Percentiles rank a stretch among this genome's conserved stretches.
Evolutionary conservation across 2,888 invertebrate genomes (phyloP).

Genomic region (Tillus elongatus): DNA sequence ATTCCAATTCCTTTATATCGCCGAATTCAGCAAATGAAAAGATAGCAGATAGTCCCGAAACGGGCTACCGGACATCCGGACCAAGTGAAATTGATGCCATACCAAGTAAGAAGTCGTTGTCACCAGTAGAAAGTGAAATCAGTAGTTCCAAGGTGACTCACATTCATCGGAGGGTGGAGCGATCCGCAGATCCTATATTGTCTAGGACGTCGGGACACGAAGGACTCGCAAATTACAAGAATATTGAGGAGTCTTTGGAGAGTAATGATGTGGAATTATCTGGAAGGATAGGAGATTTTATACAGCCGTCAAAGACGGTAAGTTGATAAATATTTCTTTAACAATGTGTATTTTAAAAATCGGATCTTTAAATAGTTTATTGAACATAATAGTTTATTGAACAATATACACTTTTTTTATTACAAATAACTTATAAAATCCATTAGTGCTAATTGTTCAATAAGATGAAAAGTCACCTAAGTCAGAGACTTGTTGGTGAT

Average conservation of each 20-base stretch:
- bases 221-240: conserved; percentile 47
- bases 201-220: conserved; percentile 46
- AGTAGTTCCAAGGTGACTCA: background rate
- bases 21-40: conserved; percentile 50
- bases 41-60: conserved; percentile 8
- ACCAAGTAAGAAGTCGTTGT: conserved; percentile 8
- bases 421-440: too few relatives aligned
- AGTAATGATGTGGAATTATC: conserved; percentile 44
- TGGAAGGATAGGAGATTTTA: conserved; percentile 37
- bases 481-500: too few relatives aligned
- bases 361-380: too few relatives aligned
- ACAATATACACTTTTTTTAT: too few relatives aligned
- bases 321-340: too few relatives aligned
- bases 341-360: too few relatives aligned
- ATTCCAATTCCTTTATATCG: conserved; percentile 59
- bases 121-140: conserved; percentile 6
- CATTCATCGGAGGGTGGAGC: conserved; percentile 20
- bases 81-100: conserved; percentile 24
- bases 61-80: conserved; percentile 26
- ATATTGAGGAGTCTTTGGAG: conserved; percentile 46
- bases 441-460: too few relatives aligned
- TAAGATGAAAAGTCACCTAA: too few relatives aligned
- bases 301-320: conserved; percentile 50
- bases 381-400: too few relatives aligned
- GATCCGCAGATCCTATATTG: conserved; percentile 40